Evolutionary conservation across 2,888 invertebrate species (phyloP).

Genomic region (Hypomecis punctinalis): DNA sequence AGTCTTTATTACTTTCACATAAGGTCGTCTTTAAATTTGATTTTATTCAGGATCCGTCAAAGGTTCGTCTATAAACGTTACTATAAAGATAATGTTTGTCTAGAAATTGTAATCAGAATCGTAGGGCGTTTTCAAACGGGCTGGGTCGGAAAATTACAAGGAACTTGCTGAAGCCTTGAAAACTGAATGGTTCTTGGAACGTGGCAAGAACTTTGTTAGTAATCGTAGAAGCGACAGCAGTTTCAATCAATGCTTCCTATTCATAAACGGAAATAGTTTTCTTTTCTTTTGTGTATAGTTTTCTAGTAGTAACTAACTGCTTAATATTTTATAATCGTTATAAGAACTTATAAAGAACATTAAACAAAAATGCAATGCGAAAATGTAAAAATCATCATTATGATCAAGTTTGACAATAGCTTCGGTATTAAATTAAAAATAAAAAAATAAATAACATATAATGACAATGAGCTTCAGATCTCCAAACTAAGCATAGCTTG

Average conservation of each 20-base stretch:
- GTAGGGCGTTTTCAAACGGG: slow-evolving; percentile 20
- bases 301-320: too few relatives aligned
- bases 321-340: too few relatives aligned
- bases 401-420: too few relatives aligned
- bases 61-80: slow-evolving; percentile 40
- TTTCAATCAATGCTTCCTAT: background rate
- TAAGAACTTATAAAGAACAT: too few relatives aligned
- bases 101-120: slow-evolving; percentile 40
- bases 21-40: slow-evolving; percentile 13
- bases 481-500: too few relatives aligned
- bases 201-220: slow-evolving; percentile 10
- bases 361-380: too few relatives aligned
- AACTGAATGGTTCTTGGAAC: slow-evolving; percentile 8
- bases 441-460: too few relatives aligned
- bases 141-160: slow-evolving; percentile 16
- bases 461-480: too few relatives aligned
- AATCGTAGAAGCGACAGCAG: background rate
- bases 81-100: slow-evolving; percentile 43
- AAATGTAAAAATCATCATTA: too few relatives aligned
- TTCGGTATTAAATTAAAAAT: too few relatives aligned
- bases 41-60: slow-evolving; percentile 31
- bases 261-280: too few relatives aligned
- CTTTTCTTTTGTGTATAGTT: too few relatives aligned
- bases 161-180: slow-evolving; percentile 16
- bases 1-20: slow-evolving; percentile 18